Evolutionary conservation across 2,888 invertebrate species (phyloP), one percentile per base, ranked within the genome.

Genomic region (Caenorhabditis macrosperma): DNA sequence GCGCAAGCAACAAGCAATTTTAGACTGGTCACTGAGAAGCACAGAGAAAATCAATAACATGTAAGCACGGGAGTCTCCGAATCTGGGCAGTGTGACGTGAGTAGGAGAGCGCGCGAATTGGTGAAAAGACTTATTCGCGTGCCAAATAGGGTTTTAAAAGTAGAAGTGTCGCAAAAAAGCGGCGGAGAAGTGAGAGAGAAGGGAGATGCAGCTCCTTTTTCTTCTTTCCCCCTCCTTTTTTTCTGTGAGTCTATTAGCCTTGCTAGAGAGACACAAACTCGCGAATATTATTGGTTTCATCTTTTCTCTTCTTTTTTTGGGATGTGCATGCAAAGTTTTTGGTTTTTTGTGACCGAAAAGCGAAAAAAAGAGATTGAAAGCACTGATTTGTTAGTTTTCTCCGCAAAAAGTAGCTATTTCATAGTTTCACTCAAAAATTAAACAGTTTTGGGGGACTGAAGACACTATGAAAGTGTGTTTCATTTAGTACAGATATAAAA

Each of bases 1-100:
- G 54, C 64, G 52, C 57, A 41, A 44, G 50, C 54, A 30, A 63
- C 46, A 33, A 64, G 57, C 48, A 57, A 55, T 69, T 67, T 66
- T n/a, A 60, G 60, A 61, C 52, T 60, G 66, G 61, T 46, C 61
- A 63, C 46, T 55, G 71, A 71, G 55, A 46, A 71, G 68, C 57
- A 57, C n/a, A 71, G 44, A 60, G 63, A 78, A 78, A 78, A 78
- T 78, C 78, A 67, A 78, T 78, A 78, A 38, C 30, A 50, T 48
- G 59, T 38, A 64, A 63, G 61, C 48, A 38, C n/a, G 54, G 57
- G 64, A 48, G 38, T 54, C 38, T 50, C 64, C 20, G 50, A 64
- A 46, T 71, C 28, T 54, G 44, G 55, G 59, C 50, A 74, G 57
- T 46, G 28, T 30, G 48, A 46, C 22, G 22, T 35, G 59, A 44